These are phyloP conservation scores for Macaria liturata DNA, from an alignment of 2,888 invertebrate genomes.

Conservation along the genomic window DNA sequence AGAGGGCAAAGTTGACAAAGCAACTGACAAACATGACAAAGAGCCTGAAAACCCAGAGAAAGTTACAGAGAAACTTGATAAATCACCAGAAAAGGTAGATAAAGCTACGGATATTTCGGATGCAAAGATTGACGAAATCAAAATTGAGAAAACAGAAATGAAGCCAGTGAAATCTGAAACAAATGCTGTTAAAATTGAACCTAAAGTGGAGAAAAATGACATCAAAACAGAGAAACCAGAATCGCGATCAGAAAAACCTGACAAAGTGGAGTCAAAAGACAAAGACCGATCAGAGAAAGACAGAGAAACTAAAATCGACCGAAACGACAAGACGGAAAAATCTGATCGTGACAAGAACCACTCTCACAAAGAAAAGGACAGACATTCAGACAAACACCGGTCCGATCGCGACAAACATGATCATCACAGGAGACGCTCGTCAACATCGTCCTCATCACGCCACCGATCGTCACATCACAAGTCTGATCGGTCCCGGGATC, in stretches of 20 bases:
- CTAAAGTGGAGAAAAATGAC: constrained; percentile 11
- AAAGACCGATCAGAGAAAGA: constrained; percentile 35
- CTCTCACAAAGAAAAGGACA: constrained; percentile 59
- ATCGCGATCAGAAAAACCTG: constrained; percentile 33
- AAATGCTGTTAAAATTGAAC: constrained; percentile 31
- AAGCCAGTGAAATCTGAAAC: constrained; percentile 29
- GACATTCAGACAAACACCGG: constrained; percentile 50
- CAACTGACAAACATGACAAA: constrained; percentile 33
- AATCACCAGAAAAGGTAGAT: constrained; percentile 15
- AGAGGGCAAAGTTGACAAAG: constrained; percentile 41
- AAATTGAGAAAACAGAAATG: constrained; percentile 27
- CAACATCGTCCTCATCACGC: constrained; percentile 62
- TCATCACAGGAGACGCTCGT: constrained; percentile 64
- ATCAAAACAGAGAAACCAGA: constrained; percentile 37
- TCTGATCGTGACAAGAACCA: constrained; percentile 49
- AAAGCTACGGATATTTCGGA: constrained; percentile 5
- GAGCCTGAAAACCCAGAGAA: constrained; percentile 31
- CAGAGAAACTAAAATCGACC: constrained; percentile 25
- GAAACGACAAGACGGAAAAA: constrained; percentile 32
- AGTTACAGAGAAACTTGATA: constrained; percentile 27
- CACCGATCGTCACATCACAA: constrained; percentile 58
- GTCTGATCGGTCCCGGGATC: constrained; percentile 52
- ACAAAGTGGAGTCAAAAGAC: constrained; percentile 37
- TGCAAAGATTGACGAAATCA: constrained; percentile 40
- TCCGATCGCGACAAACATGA: constrained; percentile 46